A percentile compares a stretch with the other conserved stretches of the same genome.
These are phyloP conservation scores for Paracentrotus lividus DNA, from an alignment of 53 echinoderm and acorn worm species.

Conservation along the genomic window DNA sequence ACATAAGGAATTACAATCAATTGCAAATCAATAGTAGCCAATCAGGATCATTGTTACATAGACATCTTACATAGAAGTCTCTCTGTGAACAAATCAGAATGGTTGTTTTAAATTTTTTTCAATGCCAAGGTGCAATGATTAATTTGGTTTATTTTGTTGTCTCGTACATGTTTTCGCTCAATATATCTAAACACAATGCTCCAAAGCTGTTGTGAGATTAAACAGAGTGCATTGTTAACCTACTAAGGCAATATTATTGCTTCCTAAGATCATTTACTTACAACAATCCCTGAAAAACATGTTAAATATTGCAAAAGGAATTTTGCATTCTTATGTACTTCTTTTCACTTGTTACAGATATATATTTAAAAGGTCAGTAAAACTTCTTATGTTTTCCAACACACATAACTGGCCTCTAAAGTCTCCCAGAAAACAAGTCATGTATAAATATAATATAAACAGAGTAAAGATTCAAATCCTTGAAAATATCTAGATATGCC, in stretches of 20 bases:
- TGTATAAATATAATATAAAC: background rate
- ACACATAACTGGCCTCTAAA: background rate
- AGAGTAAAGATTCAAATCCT: no score
- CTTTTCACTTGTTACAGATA: no score
- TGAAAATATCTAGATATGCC: background rate
- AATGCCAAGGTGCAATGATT: no score
- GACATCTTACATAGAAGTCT: no score
- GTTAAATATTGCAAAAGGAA: background rate
- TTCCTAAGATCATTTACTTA: background rate
- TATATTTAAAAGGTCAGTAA: background rate
- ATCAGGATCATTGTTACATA: no score
- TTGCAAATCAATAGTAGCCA: no score
- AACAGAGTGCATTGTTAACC: background rate
- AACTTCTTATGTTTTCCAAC: background rate
- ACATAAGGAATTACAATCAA: no score
- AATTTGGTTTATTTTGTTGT: no score
- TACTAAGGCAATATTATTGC: slow-evolving; percentile 13
- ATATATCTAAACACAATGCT: background rate
- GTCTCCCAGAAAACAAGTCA: background rate
- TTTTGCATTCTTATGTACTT: background rate
- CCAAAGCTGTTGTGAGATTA: background rate
- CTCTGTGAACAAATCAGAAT: no score
- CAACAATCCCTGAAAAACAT: background rate
- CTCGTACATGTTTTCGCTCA: no score
- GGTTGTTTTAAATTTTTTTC: no score